phyloP scores from a whole-genome alignment of 1,140 invertebrate genomes.

The Neodiprion pinetum region DNA sequence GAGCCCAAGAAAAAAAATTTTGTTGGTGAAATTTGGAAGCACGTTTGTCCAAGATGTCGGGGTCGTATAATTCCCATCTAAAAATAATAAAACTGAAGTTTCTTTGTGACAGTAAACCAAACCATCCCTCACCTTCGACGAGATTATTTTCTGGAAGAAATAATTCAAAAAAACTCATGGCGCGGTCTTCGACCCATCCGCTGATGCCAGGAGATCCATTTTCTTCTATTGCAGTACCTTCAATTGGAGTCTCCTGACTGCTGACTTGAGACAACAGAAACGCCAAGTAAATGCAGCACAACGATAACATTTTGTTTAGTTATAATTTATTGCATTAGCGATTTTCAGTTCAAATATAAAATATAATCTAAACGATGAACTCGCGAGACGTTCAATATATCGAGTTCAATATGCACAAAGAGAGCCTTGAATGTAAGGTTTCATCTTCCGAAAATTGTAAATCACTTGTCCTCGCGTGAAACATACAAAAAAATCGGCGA shows the following conservation, averaged over 20 bases:
- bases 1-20: no score
- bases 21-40: no score
- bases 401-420: not conserved
- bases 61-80: no score
- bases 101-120: not conserved
- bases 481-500: not conserved
- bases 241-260: not conserved
- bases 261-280: not conserved
- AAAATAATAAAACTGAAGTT: no score
- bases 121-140: conserved; percentile 22
- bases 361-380: no score
- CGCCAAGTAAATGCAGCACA: not conserved
- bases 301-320: not conserved
- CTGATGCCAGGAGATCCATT: not conserved
- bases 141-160: conserved; percentile 27
- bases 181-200: conserved; percentile 35
- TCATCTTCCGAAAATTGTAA: not conserved
- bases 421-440: not conserved
- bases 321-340: not conserved
- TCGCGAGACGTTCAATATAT: not conserved
- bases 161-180: conserved; percentile 33
- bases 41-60: no score
- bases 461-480: not conserved
- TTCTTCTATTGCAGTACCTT: not conserved
- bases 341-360: no score